phyloP scores from a whole-genome alignment of 2,113 vertebrate species.

The Lucifuga dentata region DNA sequence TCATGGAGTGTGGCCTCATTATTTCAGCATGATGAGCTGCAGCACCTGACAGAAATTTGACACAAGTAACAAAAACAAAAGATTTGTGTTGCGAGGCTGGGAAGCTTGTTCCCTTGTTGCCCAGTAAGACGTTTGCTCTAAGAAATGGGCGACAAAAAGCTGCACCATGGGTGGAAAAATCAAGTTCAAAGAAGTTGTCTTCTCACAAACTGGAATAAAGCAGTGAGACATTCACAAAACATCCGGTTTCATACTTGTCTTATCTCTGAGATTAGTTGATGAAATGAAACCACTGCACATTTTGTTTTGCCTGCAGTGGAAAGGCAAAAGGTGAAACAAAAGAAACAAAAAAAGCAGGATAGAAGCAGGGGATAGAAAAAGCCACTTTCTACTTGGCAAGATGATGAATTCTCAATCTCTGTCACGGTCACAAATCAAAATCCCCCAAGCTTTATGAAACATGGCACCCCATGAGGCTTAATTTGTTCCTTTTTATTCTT shows the following conservation, averaged over 20 bases:
- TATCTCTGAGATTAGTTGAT: slow-evolving; percentile 74
- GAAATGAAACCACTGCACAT: slow-evolving; percentile 68
- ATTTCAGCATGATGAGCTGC: slow-evolving; percentile 80
- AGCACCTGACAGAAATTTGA: slow-evolving; percentile 79
- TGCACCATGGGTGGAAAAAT: slow-evolving; percentile 60
- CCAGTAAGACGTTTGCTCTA: too few relatives aligned
- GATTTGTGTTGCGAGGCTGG: slow-evolving; percentile 63
- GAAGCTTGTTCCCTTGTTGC: slow-evolving; percentile 64
- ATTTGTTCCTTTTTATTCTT: slow-evolving; percentile 65
- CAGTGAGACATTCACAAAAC: slow-evolving; percentile 73
- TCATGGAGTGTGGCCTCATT: slow-evolving; percentile 78
- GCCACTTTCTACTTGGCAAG: slow-evolving; percentile 59
- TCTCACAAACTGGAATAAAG: slow-evolving; percentile 73
- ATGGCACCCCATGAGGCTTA: slow-evolving; percentile 45
- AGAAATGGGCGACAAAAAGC: slow-evolving; percentile 55
- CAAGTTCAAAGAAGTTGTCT: slow-evolving; percentile 77
- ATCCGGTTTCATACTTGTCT: slow-evolving; percentile 68
- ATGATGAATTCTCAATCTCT: slow-evolving; percentile 71
- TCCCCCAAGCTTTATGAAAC: slow-evolving; percentile 65
- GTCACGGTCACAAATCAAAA: slow-evolving; percentile 76
- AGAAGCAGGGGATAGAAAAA: slow-evolving; percentile 58
- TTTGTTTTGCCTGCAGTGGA: slow-evolving; percentile 79
- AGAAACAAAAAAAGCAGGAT: too few relatives aligned
- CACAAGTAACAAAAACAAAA: slow-evolving; percentile 68
- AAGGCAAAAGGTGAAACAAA: slow-evolving; percentile 79